Evolutionary conservation across 2,888 invertebrate genomes (phyloP).

Genomic region (Prenolepis imparis): DNA sequence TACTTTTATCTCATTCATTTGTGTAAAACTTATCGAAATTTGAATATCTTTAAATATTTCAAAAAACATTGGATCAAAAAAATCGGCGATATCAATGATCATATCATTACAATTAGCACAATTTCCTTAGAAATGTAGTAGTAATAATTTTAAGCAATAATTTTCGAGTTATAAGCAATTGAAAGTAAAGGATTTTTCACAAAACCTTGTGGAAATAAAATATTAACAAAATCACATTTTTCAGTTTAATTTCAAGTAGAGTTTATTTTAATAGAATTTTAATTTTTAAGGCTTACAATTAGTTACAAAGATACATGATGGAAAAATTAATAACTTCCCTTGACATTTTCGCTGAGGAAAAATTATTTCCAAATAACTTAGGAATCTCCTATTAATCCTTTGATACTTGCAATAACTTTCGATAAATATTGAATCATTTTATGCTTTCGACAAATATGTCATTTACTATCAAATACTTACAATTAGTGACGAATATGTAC

Average conservation of each 20-base stretch:
- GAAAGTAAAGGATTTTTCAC: too few relatives aligned
- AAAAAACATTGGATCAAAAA: background rate
- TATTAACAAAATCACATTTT: too few relatives aligned
- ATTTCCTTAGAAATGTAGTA: background rate
- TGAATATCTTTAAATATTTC: background rate
- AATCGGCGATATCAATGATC: background rate
- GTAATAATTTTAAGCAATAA: too few relatives aligned
- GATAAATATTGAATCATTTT: background rate
- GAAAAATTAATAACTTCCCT: too few relatives aligned
- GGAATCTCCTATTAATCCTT: background rate
- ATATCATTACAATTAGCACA: background rate
- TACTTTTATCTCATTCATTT: background rate
- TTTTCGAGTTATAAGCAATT: too few relatives aligned
- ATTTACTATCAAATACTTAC: background rate
- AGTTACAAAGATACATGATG: too few relatives aligned
- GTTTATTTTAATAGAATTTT: too few relatives aligned
- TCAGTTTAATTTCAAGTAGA: too few relatives aligned
- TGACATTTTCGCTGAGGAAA: too few relatives aligned
- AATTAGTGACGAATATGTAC: background rate
- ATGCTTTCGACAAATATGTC: background rate
- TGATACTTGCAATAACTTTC: background rate
- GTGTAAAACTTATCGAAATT: background rate
- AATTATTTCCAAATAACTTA: too few relatives aligned
- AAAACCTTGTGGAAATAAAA: too few relatives aligned
- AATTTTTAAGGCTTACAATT: too few relatives aligned